Evolutionary conservation across 2,113 vertebrate genomes (phyloP).

Genomic region (Sapajus apella): DNA sequence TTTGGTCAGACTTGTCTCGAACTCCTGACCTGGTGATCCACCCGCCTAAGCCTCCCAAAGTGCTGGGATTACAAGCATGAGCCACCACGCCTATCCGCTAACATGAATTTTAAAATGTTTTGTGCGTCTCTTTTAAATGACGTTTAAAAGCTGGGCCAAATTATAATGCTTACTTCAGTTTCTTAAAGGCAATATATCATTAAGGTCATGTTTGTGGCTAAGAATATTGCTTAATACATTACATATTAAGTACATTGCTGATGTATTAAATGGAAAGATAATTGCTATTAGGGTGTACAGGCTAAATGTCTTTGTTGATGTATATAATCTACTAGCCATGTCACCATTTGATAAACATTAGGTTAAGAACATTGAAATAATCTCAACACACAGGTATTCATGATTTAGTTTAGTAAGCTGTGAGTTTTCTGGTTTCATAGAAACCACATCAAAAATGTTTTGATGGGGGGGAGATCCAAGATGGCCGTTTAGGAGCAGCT

Average conservation of each 20-base stretch:
- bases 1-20: too few species aligned
- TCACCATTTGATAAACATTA: not conserved
- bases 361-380: conserved; percentile 17
- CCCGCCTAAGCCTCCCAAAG: too few species aligned
- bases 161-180: not conserved
- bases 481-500: too few species aligned
- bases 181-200: not conserved
- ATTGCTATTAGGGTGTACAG: not conserved
- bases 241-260: not conserved
- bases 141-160: not conserved
- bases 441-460: not conserved
- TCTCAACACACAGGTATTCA: not conserved
- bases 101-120: not conserved
- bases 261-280: not conserved
- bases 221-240: not conserved
- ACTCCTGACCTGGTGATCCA: too few species aligned
- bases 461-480: too few species aligned
- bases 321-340: not conserved
- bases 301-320: not conserved
- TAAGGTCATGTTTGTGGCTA: not conserved
- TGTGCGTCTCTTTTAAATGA: not conserved
- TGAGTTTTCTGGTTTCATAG: not conserved
- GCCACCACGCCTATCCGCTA: too few species aligned
- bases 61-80: too few species aligned
- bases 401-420: not conserved